Evolutionary conservation across 2,113 vertebrate genomes (phyloP), one percentile per base, ranked within the genome.

Genomic region (Sylvia atricapilla): DNA sequence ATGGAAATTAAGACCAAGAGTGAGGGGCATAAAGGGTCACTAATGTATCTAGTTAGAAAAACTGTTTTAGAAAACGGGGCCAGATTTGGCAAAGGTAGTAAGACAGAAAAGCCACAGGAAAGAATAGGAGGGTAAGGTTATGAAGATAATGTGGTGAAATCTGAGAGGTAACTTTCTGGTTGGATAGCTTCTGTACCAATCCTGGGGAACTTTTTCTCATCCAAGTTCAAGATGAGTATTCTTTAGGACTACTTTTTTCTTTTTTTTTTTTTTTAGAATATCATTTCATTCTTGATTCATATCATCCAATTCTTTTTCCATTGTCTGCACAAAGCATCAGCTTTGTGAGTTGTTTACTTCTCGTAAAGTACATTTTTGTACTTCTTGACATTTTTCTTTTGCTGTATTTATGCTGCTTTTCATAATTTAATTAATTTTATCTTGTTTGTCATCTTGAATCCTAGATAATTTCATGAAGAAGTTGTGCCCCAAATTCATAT

Each of bases 161-260:
- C 11, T 67, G 52, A 84, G 35, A n/a, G 2, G 33, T 18, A 68
- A 4, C 2, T 76, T 82, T 87, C 33, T 52, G 23, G 10, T 7
- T 90, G 37, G 12, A 25, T 35, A 37, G 7, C 4, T 7, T 78
- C 62, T 73, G 8, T 72, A 47, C 35, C 16, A 47, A 2, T 31
- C 22, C 8, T 53, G 14, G 11, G 24, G 10, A 64, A 28, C 4
- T 17, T 28, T 59, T 55, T 4, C 13, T 43, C 23, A 50, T 37
- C 8, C 16, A 55, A 49, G 52, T 52, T 67, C 13, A 87, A 46
- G 16, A 39, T 2, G 20, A 53, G 2, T 14, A 8, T 30, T 69
- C 7, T 69, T 84, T 53, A 62, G 15, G 7, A 69, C 5, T 0
- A 0, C 5, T 31, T 3, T 23, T 52, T 17, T 13, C 15, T 35